Evolutionary conservation across 2,113 vertebrate species (phyloP), one percentile per base, ranked within the genome.

Genomic region (Cettia cetti): DNA sequence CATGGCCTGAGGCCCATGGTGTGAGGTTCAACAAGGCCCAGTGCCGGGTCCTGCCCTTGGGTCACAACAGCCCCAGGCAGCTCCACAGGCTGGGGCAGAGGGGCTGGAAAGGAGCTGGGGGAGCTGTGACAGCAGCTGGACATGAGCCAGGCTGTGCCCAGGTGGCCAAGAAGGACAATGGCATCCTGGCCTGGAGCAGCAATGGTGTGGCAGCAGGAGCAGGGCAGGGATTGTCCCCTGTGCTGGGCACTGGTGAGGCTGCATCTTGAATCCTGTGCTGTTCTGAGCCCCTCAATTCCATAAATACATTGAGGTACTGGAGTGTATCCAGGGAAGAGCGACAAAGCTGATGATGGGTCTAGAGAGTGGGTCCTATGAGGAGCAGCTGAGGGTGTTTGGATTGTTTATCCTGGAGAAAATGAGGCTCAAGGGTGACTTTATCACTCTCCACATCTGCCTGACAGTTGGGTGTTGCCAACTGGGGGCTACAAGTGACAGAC

Each of bases 51-150:
- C 53, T 39, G 45, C 19, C 52, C 23, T 28, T n/a, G 19, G 13
- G 5, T 44, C 69, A 75, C 69, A 82, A 3, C 39, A 89, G 8
- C 20, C 33, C 15, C 44, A 74, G 44, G 44, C 53, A 82, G 78
- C 0, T 0, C 28, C 47, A 45, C 45, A 75, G 37, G 61, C 39
- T 27, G 45, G 45, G 39, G 2, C 30, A 75, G 39, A 75, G 24
- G 4, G 28, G 13, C 33, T 79, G 61, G 49, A 44, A 79, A 65
- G 77, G 39, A 9, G 1, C 39, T 54, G 33, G 49, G 39, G 20
- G 33, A 35, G 61, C 49, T 65, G 37, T 33, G 8, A 13, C 42
- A 82, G 45, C 2, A 2, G 6, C 33, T 60, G 60, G 15, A 60
- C 39, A 53, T 2, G 53, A 82, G 61, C 28, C 78, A 82, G 52